phyloP scores from a whole-genome alignment of 2,888 invertebrate species.

The Pristionchus exspectatus region DNA sequence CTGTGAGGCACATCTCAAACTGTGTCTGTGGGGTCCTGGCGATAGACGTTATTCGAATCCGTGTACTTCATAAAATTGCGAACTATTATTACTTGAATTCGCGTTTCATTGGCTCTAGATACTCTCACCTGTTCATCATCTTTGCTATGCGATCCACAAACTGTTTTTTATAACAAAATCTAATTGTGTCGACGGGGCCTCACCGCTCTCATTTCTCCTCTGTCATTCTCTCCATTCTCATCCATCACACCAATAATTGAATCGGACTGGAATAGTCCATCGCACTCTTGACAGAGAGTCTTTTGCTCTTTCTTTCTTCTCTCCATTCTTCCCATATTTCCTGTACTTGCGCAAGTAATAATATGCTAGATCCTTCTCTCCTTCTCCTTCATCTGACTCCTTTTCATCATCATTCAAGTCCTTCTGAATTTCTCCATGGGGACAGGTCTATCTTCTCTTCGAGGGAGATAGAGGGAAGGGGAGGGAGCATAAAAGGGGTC shows the following conservation, averaged over 20 bases:
- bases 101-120: too few species aligned
- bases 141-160: too few species aligned
- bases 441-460: not conserved
- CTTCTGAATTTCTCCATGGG: slow-evolving; percentile 20
- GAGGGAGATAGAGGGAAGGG: not conserved
- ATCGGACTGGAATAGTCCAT: not conserved
- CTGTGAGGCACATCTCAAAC: too few species aligned
- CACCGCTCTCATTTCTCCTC: not conserved
- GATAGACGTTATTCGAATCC: too few species aligned
- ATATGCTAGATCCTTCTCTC: not conserved
- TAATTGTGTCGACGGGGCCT: not conserved
- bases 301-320: not conserved
- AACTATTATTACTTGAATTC: too few species aligned
- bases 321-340: not conserved
- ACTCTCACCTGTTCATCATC: too few species aligned
- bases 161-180: too few species aligned
- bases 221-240: slow-evolving; percentile 3
- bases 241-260: slow-evolving; percentile 12
- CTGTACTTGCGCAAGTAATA: not conserved
- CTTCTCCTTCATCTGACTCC: not conserved
- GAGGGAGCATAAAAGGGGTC: not conserved
- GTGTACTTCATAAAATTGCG: too few species aligned
- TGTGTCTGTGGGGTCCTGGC: too few species aligned
- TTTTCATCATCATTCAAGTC: not conserved
- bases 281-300: not conserved